Base-by-base conservation (phyloP, 2,888 invertebrate genomes). In the Limnephilus auricula region DNA sequence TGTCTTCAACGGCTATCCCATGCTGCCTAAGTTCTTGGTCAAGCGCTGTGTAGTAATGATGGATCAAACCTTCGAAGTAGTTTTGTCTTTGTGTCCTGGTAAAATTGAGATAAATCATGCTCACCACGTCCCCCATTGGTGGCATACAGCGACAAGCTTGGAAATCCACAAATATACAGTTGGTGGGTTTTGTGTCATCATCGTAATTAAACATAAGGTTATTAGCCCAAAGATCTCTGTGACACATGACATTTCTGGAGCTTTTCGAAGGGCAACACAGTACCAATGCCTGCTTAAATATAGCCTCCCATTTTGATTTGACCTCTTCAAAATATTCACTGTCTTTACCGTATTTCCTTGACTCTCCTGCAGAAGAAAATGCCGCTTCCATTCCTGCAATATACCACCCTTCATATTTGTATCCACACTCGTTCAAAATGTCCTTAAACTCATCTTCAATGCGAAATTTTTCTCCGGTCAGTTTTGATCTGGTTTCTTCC, bases 111-210 rank as follows among this genome's bases (percentile, higher is more conserved):
- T 94, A 94, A 78, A 94, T 92, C n/a, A 94, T 94, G 92, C 94
- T 94, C 0, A 94, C 93, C 0, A 95, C 93, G 93, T 95, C 95
- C 10, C 94, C 93, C 5, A 94, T 94, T 1, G 95, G 94, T 3
- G 95, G 94, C 45, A 94, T 94, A 93, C 95, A 95, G 13, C 94
- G 94, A 79, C 94, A 94, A 0, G 94, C 94, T 93, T 95, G 95
- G 92, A 94, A 95, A 92, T 95, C 95, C 0, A 95, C 94, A 31
- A 95, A 93, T 0, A 94, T 91, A 30, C 94, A 94, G 4, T 94
- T 89, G 1, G 92, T 37, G 12, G 92, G 91, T 0, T 93, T 92
- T 2, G 90, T 87, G 0, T 93, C 92, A 10, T 93, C 92, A 78
- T 94, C 93, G 13, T 89, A 93, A 30, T 84, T 92, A 79, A 93